phyloP scores from a whole-genome alignment of 2,888 invertebrate genomes.

The Portevinia maculata region DNA sequence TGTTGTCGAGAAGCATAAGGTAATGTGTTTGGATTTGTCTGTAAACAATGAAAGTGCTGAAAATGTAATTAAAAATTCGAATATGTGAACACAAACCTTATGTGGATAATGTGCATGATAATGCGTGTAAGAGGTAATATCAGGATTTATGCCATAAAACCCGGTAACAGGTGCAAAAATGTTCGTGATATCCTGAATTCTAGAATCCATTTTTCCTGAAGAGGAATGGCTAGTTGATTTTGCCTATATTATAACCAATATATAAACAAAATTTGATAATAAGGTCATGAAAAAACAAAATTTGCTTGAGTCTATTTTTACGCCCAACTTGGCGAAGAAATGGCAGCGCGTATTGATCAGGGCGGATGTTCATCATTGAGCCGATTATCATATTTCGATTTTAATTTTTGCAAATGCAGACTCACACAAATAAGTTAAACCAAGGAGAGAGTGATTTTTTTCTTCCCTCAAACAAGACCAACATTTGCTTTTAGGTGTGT shows the following conservation, averaged over 20 bases:
- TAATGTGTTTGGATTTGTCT: conserved; percentile 23
- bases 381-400: no score
- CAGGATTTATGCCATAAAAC: conserved; percentile 50
- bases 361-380: no score
- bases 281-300: neutral
- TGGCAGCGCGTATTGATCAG: no score
- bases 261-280: neutral
- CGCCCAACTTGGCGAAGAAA: no score
- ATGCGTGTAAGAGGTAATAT: conserved; percentile 22
- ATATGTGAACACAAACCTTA: conserved; percentile 15
- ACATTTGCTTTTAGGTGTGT: no score
- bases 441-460: no score
- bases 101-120: conserved; percentile 34
- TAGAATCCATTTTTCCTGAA: conserved; percentile 32
- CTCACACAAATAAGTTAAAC: no score
- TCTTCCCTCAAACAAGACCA: no score
- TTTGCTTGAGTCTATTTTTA: neutral
- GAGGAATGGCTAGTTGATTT: conserved; percentile 5
- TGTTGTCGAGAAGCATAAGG: conserved; percentile 12
- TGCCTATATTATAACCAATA: neutral
- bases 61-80: neutral
- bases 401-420: no score
- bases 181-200: conserved; percentile 39
- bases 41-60: conserved; percentile 2
- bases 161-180: conserved; percentile 33